phyloP scores from a whole-genome alignment of 2,888 invertebrate species.

The Monopis laevigella region DNA sequence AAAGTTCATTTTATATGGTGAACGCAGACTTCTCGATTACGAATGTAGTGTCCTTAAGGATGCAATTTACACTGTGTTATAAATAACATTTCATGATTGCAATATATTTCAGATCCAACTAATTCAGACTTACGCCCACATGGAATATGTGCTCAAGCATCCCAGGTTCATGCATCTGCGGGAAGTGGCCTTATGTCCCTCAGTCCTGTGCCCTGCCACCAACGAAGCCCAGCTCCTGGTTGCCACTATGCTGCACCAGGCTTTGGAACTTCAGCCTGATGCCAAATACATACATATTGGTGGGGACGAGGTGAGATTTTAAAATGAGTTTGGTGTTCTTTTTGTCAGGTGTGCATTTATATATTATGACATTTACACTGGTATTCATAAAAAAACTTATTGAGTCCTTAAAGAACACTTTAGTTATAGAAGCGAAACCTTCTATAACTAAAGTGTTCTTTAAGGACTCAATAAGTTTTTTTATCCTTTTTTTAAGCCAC shows the following conservation, averaged over 20 bases:
- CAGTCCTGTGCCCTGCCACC: slow-evolving; percentile 79
- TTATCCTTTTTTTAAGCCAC: no score
- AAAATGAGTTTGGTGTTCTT: no score
- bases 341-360: no score
- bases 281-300: slow-evolving; percentile 81
- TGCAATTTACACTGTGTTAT: no score
- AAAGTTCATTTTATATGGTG: no score
- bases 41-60: no score
- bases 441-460: no score
- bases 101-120: slow-evolving; percentile 72
- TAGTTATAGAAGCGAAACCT: no score
- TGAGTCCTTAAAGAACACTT: no score
- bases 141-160: slow-evolving; percentile 85
- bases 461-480: no score
- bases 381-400: no score
- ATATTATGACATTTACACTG: neutral
- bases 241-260: slow-evolving; percentile 75
- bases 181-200: slow-evolving; percentile 73
- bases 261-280: slow-evolving; percentile 70
- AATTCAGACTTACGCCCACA: slow-evolving; percentile 88
- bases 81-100: neutral
- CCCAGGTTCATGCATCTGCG: slow-evolving; percentile 71
- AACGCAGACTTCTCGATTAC: no score
- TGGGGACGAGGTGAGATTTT: slow-evolving; percentile 85
- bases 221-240: slow-evolving; percentile 70